phyloP scores from a whole-genome alignment of 2,888 invertebrate species.

The Napeogenes inachia region DNA sequence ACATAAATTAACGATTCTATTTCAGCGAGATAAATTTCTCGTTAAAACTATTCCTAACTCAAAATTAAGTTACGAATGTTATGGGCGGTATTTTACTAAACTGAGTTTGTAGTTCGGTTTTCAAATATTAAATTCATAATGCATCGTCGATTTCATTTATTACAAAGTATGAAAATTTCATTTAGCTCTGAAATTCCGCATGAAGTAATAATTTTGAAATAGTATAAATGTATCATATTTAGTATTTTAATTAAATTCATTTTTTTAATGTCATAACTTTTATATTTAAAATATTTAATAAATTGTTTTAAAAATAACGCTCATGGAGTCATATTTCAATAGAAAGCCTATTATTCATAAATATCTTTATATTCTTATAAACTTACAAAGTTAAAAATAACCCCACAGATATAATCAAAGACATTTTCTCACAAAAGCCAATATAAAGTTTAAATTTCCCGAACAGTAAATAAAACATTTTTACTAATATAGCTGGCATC shows the following conservation, averaged over 20 bases:
- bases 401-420: not conserved
- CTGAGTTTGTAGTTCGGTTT: constrained; percentile 6
- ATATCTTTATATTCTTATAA: too few relatives aligned
- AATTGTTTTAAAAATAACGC: too few relatives aligned
- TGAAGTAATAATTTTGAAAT: not conserved
- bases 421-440: not conserved
- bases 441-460: not conserved
- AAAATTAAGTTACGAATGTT: constrained; percentile 6
- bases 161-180: constrained; percentile 2
- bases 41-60: constrained; percentile 5
- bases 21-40: constrained; percentile 7
- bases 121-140: constrained; percentile 7
- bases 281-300: too few relatives aligned
- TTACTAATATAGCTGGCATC: constrained; percentile 6
- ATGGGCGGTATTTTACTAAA: constrained; percentile 5
- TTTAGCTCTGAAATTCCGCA: not conserved
- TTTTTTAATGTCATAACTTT: too few relatives aligned
- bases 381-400: not conserved
- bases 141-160: constrained; percentile 4
- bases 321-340: too few relatives aligned
- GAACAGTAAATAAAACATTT: constrained; percentile 5
- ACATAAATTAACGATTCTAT: not conserved
- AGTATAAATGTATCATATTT: too few relatives aligned
- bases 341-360: too few relatives aligned
- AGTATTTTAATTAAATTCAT: too few relatives aligned